phyloP scores from a whole-genome alignment of 2,797 vertebrate species.

The Gobio occitaniae region DNA sequence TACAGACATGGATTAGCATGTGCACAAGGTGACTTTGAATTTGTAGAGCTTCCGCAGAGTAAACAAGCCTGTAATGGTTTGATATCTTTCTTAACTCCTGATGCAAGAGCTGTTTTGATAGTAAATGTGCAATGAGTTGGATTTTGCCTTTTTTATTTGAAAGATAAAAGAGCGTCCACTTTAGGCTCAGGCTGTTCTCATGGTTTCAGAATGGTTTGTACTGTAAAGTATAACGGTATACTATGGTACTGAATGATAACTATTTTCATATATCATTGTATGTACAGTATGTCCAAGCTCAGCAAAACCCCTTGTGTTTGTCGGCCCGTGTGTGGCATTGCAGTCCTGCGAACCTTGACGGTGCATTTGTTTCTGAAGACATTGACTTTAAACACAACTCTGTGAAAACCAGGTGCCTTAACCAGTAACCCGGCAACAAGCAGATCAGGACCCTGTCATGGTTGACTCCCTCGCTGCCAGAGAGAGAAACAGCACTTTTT shows the following conservation, averaged over 20 bases:
- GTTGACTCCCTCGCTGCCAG: constrained; percentile 11
- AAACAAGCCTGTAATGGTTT: neutral
- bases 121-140: no score
- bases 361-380: neutral
- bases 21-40: constrained; percentile 17
- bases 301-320: neutral
- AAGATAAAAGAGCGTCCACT: neutral
- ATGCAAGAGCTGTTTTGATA: neutral
- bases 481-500: constrained; percentile 19
- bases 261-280: neutral
- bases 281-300: neutral
- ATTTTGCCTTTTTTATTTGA: neutral
- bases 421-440: constrained; percentile 16
- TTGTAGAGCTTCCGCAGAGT: neutral
- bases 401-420: neutral
- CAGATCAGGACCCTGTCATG: constrained; percentile 30
- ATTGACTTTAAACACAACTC: neutral
- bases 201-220: neutral
- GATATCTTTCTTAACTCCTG: neutral
- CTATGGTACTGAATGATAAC: neutral
- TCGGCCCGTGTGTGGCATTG: neutral
- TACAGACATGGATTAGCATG: constrained; percentile 10
- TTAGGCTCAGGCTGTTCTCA: no score
- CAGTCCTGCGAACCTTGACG: neutral
- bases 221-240: neutral